Evolutionary conservation across 2,888 invertebrate species (phyloP), one percentile per base, ranked within the genome.

Genomic region (Phragmatobia fuliginosa): DNA sequence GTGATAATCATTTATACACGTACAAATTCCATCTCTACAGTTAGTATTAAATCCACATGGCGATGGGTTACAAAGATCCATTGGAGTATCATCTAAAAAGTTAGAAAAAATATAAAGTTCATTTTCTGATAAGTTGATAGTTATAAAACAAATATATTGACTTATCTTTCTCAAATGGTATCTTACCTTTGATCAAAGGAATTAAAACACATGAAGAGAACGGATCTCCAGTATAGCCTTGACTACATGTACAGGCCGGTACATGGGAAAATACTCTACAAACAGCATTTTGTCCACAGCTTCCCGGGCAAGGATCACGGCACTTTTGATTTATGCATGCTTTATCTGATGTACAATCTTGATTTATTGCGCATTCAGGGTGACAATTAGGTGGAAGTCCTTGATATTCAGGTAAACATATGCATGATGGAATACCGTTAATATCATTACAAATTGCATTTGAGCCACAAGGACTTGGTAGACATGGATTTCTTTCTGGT

Each of bases 151-250:
- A 36, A 36, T 28, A 4, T 21, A 0, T 18, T 25, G 38, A 18
- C 25, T 14, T 31, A 6, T 0, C 3, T 52, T 31, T 11, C 14
- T 25, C 5, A 36, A 33, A 58, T 28, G 31, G 41, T 41, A 60
- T 61, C 41, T 76, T 88, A 94, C 94, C 93, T 90, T 85, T 78
- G 33, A 87, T 69, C 61, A 96, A 96, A 84, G 95, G 92, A 62
- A 93, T 91, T 59, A 95, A 88, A 62, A 73, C 63, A 85, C 97
- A 98, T 70, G 95, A 95, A 62, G 95, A 96, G 86, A 98, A 97
- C 21, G 98, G 97, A 94, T 98, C 97, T 60, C 98, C 98, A 2
- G 96, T 97, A 83, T 96, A 97, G 65, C 97, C 97, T 82, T 96
- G 96, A 45, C 94, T 88, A 84, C 97, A 97, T 25, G 96, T 93